phyloP scores from a whole-genome alignment of 1,140 invertebrate genomes.

The Aphelinus atriplicis region DNA sequence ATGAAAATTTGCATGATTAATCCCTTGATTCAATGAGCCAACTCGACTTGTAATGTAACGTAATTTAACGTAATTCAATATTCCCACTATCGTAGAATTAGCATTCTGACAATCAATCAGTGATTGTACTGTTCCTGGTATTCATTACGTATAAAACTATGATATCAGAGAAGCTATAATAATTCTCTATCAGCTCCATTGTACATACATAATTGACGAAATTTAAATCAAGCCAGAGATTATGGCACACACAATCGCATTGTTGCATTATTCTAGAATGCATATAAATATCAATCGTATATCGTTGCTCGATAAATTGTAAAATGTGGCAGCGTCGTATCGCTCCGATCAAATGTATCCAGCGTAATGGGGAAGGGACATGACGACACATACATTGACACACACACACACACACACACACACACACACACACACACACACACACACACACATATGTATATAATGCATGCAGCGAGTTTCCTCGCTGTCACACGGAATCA shows the following conservation, averaged over 20 bases:
- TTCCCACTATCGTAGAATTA: constrained; percentile 3
- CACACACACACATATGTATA: too few relatives aligned
- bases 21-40: too few relatives aligned
- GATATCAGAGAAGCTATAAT: neutral
- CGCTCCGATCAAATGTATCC: neutral
- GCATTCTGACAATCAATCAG: neutral
- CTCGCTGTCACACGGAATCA: too few relatives aligned
- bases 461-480: too few relatives aligned
- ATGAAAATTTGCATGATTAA: too few relatives aligned
- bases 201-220: constrained; percentile 13
- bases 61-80: neutral
- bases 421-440: too few relatives aligned
- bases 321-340: constrained; percentile 7
- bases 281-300: constrained; percentile 31
- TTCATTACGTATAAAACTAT: neutral
- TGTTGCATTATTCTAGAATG: constrained; percentile 11
- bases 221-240: constrained; percentile 23
- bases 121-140: neutral
- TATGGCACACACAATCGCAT: neutral
- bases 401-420: too few relatives aligned
- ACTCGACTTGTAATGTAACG: too few relatives aligned
- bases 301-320: constrained; percentile 19
- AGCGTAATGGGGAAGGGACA: constrained; percentile 9
- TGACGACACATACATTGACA: too few relatives aligned
- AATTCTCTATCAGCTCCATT: neutral